A percentile compares a stretch with the other conserved stretches of the same genome.
phyloP scores from a whole-genome alignment of 1,140 invertebrate genomes.

The Phenacoccus solenopsis region DNA sequence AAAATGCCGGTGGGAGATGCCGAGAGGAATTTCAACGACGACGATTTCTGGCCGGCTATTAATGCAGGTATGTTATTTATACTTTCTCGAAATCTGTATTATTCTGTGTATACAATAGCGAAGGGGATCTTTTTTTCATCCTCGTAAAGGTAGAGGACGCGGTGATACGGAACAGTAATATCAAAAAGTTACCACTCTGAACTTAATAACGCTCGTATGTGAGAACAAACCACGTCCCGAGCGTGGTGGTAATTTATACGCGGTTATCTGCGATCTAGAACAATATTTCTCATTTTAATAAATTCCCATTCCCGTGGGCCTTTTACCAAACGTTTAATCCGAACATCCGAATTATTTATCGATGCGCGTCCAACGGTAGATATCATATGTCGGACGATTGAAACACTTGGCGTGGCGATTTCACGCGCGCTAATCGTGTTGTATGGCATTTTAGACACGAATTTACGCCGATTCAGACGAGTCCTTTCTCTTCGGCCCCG shows the following conservation, averaged over 20 bases:
- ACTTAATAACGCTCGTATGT: neutral
- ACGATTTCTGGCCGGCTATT: slow-evolving; percentile 7
- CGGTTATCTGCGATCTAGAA: neutral
- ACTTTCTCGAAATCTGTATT: neutral
- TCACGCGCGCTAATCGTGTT: no score
- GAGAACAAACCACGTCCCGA: neutral
- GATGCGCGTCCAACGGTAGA: no score
- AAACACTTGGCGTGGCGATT: no score
- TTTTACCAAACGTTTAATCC: neutral
- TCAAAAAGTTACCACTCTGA: no score
- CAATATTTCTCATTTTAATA: neutral
- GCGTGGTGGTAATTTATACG: neutral
- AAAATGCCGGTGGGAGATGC: slow-evolving; percentile 8
- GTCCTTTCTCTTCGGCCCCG: no score
- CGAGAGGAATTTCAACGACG: slow-evolving; percentile 6
- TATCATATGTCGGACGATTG: no score
- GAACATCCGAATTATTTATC: no score
- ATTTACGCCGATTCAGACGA: no score
- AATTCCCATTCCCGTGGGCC: neutral
- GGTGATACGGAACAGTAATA: no score
- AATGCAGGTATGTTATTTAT: slow-evolving; percentile 15
- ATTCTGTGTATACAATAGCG: neutral
- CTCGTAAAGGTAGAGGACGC: no score
- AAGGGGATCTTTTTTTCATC: neutral
- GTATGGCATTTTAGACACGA: no score